A percentile compares a stretch with the other conserved stretches of the same genome.
Evolutionary conservation across 2,888 invertebrate species (phyloP).

Genomic region (Nomada hirtipes): DNA sequence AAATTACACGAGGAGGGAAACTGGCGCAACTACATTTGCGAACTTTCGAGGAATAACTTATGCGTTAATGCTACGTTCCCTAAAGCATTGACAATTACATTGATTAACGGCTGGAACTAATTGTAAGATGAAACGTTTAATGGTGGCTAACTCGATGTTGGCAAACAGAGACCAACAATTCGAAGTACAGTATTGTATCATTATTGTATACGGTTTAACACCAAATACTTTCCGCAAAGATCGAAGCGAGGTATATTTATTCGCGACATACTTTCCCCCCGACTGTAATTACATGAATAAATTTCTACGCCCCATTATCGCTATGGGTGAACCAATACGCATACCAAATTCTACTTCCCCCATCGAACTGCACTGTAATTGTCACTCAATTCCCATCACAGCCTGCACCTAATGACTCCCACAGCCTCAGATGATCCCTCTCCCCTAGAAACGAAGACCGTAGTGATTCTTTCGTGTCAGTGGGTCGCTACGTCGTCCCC

Average conservation of each 20-base stretch:
- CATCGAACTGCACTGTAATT: slow-evolving; percentile 18
- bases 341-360: neutral
- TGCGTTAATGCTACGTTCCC: slow-evolving; percentile 15
- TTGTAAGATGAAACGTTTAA: neutral
- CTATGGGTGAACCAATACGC: too few species aligned
- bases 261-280: too few species aligned
- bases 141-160: neutral
- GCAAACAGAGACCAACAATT: too few species aligned
- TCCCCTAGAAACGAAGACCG: slow-evolving; percentile 36
- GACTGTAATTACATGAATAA: neutral
- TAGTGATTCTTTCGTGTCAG: slow-evolving; percentile 52
- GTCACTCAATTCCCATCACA: slow-evolving; percentile 15
- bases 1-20: slow-evolving; percentile 25
- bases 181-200: too few species aligned
- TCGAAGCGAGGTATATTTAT: too few species aligned
- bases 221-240: too few species aligned
- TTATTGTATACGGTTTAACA: too few species aligned
- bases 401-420: slow-evolving; percentile 19
- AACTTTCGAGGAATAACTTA: slow-evolving; percentile 23
- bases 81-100: slow-evolving; percentile 2
- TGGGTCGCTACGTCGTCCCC: slow-evolving; percentile 36
- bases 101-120: neutral
- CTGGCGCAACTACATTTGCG: slow-evolving; percentile 6
- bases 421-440: slow-evolving; percentile 5
- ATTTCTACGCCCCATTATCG: neutral